Base-by-base conservation (phyloP, 1,140 invertebrate genomes). In the Psix sp. region DNA sequence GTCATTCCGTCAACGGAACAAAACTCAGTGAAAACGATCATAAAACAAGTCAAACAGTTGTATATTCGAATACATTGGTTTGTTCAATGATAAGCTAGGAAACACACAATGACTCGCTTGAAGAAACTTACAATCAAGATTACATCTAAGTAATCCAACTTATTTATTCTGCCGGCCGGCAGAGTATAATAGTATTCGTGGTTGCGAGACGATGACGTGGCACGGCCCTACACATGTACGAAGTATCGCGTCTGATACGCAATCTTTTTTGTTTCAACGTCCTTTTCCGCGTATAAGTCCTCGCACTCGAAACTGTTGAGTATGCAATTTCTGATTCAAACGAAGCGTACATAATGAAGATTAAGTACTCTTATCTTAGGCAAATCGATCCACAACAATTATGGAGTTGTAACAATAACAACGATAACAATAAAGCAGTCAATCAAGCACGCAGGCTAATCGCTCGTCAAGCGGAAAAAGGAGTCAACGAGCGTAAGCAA, bases 141-240 rank as follows among this genome's bases (percentile, higher is more conserved):
- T 63, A 71, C 35, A 71, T 54, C 51, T 54, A 49, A 63, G 51
- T 48, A 71, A 63, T 71, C 49, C 35, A 46, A 63, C 36, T 71
- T 71, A 51, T 70, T 60, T 63, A 42, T 60, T 60, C 21, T 21
- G 38, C 1, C 38, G 21, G 17, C 17, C 20, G 39, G 33, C 29
- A 31, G 15, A 1, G 17, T 29, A 46, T 40, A 42, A 52, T 36
- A 16, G 13, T 29, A 13, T 21, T 56, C 35, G 33, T 42, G 21
- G 33, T 18, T 54, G 29, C 35, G 33, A 52, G 56, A 62, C 56
- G 66, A 62, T 62, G 66, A 60, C 66, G 56, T 56, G 13, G 38
- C 42, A 24, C 39, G 39, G 59, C 42, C 43, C 36, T 14, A 17
- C 21, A n/a, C n/a, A n/a, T n/a, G n/a, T n/a, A n/a, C n/a, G n/a